phyloP scores from a whole-genome alignment of 2,888 invertebrate species.

The Agriotes lineatus region DNA sequence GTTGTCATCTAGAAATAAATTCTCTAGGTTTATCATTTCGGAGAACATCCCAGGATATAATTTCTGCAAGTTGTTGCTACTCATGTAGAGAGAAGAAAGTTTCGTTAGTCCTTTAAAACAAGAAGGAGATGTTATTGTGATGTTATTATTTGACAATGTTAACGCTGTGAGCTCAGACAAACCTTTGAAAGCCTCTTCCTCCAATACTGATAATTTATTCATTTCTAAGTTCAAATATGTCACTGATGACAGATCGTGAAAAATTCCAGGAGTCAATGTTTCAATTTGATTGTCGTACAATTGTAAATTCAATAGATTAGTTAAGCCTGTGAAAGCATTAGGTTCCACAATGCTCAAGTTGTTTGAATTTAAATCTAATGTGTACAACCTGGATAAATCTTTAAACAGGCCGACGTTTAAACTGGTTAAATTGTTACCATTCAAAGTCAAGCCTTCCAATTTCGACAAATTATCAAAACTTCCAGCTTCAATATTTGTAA shows the following conservation, averaged over 20 bases:
- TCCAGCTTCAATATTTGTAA: constrained; percentile 38
- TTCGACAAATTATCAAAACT: constrained; percentile 40
- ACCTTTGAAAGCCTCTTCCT: constrained; percentile 2
- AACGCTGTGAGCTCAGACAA: background rate
- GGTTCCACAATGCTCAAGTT: constrained; percentile 7
- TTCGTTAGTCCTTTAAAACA: background rate
- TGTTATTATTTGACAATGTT: constrained; percentile 9
- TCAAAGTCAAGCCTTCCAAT: constrained; percentile 39
- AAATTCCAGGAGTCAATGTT: background rate
- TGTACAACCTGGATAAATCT: constrained; percentile 32
- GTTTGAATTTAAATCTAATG: constrained; percentile 33
- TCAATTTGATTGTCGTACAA: constrained; percentile 11
- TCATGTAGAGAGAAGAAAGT: background rate
- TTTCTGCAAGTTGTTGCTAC: background rate
- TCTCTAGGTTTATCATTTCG: background rate
- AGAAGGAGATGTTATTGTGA: background rate
- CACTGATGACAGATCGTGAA: background rate
- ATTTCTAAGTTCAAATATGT: constrained; percentile 4
- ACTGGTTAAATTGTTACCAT: constrained; percentile 37
- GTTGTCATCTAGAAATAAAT: constrained; percentile 29
- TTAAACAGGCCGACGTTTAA: constrained; percentile 37
- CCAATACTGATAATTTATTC: background rate
- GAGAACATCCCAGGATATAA: background rate
- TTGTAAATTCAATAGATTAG: background rate
- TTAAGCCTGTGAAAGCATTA: background rate